A percentile compares a stretch with the other conserved stretches of the same genome.
These are phyloP conservation scores for Zaprionus nigranus DNA, from an alignment of 1,140 invertebrate genomes.

Conservation along the genomic window DNA sequence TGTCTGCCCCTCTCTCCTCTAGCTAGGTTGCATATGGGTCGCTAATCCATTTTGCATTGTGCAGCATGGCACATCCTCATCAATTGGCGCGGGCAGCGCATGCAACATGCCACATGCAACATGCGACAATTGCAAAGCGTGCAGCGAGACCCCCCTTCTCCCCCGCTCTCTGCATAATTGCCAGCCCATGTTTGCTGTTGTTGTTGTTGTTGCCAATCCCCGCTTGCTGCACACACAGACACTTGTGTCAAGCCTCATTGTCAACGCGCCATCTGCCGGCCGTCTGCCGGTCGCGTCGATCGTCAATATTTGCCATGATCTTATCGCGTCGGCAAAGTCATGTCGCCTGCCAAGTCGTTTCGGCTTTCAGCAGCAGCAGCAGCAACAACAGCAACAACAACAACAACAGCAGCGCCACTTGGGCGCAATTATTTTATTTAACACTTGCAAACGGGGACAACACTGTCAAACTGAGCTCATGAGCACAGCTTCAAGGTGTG, in stretches of 20 bases:
- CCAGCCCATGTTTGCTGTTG: conserved; percentile 62
- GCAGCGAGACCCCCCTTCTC: conserved; percentile 29
- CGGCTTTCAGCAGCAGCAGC: conserved; percentile 30
- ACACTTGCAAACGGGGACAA: conserved; percentile 58
- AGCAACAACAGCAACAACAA: not conserved
- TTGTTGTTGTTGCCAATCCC: conserved; percentile 39
- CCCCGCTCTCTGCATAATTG: conserved; percentile 69
- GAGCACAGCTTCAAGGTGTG: conserved; percentile 40
- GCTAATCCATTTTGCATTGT: conserved; percentile 73
- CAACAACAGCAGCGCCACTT: conserved; percentile 46
- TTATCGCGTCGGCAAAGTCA: conserved; percentile 76
- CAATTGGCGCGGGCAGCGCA: conserved; percentile 58
- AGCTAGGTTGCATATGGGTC: conserved; percentile 69
- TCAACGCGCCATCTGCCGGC: conserved; percentile 66
- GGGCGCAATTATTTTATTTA: conserved; percentile 79
- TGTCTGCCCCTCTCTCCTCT: not conserved
- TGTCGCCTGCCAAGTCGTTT: conserved; percentile 72
- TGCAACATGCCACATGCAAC: conserved; percentile 51
- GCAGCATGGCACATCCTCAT: conserved; percentile 58
- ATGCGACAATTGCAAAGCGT: conserved; percentile 43
- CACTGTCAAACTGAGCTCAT: conserved; percentile 39
- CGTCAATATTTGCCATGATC: conserved; percentile 82
- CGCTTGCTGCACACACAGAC: conserved; percentile 49
- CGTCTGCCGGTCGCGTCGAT: conserved; percentile 53
- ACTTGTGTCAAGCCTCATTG: conserved; percentile 71